phyloP scores from a whole-genome alignment of 2,797 vertebrate species.

The Poeciliopsis turneri region DNA sequence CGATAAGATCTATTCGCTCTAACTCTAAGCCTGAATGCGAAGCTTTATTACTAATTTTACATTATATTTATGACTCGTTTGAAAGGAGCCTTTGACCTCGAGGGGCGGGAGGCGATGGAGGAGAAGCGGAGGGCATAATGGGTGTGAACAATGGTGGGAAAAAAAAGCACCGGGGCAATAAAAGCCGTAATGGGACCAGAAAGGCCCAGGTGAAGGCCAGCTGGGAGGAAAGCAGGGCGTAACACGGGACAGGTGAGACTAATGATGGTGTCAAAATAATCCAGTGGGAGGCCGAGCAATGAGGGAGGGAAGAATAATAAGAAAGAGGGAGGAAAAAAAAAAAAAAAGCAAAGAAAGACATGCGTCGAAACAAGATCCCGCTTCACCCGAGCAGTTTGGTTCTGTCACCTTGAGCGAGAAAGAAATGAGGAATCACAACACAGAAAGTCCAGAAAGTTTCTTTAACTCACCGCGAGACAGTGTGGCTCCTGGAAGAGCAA shows the following conservation, averaged over 20 bases:
- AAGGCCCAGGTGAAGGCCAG: slow-evolving; percentile 5
- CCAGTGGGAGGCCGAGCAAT: background rate
- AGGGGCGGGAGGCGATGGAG: slow-evolving; percentile 12
- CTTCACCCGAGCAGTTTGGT: slow-evolving; percentile 9
- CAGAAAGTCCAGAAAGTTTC: background rate
- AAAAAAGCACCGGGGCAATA: background rate
- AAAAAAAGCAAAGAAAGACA: slow-evolving; percentile 1
- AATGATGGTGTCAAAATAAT: slow-evolving; percentile 22
- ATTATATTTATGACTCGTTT: slow-evolving; percentile 8
- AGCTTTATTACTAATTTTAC: no score
- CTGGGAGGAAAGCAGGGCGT: slow-evolving; percentile 19
- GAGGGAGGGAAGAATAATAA: background rate
- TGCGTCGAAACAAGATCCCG: slow-evolving; percentile 26
- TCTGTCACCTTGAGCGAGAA: slow-evolving; percentile 21
- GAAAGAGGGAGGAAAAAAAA: background rate
- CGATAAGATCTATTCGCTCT: no score
- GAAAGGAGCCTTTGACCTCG: slow-evolving; percentile 30
- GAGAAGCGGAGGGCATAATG: slow-evolving; percentile 22
- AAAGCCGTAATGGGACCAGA: slow-evolving; percentile 17
- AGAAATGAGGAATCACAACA: background rate
- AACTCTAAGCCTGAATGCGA: no score
- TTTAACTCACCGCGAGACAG: background rate
- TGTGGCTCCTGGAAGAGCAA: no score
- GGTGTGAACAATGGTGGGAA: slow-evolving; percentile 13
- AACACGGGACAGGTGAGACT: slow-evolving; percentile 32